A percentile compares a stretch with the other conserved stretches of the same genome.
Conservation (phyloP, 2,797 vertebrate genomes). For the Steatocranus sp. region DNA sequence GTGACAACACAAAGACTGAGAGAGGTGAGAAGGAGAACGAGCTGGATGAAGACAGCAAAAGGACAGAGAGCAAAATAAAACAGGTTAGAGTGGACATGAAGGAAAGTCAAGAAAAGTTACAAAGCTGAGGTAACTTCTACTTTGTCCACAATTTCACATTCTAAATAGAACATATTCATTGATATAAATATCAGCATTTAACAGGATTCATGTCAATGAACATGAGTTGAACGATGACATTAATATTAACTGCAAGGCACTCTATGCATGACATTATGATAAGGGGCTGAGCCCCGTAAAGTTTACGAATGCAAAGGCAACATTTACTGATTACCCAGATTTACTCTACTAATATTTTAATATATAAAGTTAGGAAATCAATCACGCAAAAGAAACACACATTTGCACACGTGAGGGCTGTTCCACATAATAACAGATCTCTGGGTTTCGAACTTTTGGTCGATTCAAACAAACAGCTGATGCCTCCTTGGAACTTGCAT, state of each 20-base stretch:
- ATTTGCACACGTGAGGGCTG: neutral
- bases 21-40: neutral
- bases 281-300: accelerated
- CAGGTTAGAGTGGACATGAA: neutral
- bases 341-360: neutral
- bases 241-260: accelerated
- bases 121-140: neutral
- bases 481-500: accelerated
- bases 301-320: accelerated
- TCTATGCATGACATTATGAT: neutral
- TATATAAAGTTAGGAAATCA: neutral
- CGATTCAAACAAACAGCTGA: neutral
- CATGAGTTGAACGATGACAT: neutral
- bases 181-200: neutral
- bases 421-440: neutral
- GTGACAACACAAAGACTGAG: neutral
- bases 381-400: neutral
- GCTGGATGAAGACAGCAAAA: neutral
- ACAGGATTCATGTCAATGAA: accelerated
- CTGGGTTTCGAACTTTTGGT: neutral
- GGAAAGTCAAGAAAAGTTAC: neutral
- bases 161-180: neutral
- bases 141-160: neutral
- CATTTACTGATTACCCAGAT: neutral
- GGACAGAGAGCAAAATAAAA: neutral